Conservation (phyloP, 2,113 vertebrate genomes). For the Sylvicapra grimmia region DNA sequence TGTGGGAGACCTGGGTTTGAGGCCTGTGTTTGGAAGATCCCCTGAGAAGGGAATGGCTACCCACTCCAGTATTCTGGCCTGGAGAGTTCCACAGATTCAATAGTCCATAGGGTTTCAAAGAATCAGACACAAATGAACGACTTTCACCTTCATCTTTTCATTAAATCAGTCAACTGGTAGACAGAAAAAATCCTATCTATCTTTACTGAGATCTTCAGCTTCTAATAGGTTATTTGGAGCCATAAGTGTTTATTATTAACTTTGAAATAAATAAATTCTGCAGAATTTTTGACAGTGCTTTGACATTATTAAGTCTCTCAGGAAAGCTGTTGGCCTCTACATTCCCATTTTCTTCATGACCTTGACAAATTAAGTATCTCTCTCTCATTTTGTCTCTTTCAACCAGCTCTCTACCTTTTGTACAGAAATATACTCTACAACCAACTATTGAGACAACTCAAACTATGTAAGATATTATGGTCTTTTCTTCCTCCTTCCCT, state of each 20-base stretch:
- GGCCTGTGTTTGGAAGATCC: background rate
- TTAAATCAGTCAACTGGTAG: background rate
- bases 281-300: background rate
- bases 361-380: background rate
- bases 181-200: background rate
- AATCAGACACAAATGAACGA: rapidly evolving
- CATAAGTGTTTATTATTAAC: background rate
- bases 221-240: background rate
- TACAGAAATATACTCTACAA: background rate
- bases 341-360: background rate
- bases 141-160: background rate
- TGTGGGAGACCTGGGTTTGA: background rate
- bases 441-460: background rate
- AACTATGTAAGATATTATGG: background rate
- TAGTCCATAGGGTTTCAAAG: background rate
- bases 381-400: background rate
- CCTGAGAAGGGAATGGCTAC: background rate
- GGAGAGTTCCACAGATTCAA: background rate
- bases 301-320: background rate
- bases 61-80: background rate
- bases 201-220: background rate
- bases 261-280: background rate
- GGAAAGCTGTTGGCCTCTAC: background rate
- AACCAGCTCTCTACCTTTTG: background rate
- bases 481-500: background rate